phyloP scores from a whole-genome alignment of 2,888 invertebrate species.

The Marronus borbonicus region DNA sequence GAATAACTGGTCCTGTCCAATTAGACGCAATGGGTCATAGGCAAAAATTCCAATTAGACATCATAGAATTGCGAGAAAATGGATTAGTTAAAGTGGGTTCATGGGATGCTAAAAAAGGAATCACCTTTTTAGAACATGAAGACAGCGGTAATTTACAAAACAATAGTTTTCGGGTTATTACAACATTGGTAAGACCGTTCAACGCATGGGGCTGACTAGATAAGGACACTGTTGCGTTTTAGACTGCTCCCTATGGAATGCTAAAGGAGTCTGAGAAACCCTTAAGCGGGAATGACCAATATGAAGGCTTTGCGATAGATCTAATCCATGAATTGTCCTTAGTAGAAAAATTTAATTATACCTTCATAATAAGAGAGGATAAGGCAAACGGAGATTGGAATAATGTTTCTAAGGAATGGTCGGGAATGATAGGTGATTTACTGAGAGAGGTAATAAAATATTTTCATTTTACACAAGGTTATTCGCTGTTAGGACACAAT shows the following conservation, averaged over 20 bases:
- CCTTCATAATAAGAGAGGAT: slow-evolving; percentile 69
- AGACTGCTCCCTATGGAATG: slow-evolving; percentile 81
- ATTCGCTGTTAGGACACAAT: too few species aligned
- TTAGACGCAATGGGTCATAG: slow-evolving; percentile 69
- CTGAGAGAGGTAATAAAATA: slow-evolving; percentile 66
- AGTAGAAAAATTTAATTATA: slow-evolving; percentile 75
- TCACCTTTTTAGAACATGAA: slow-evolving; percentile 54
- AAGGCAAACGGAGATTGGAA: slow-evolving; percentile 67
- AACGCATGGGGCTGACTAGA: background rate
- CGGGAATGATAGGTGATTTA: slow-evolving; percentile 79
- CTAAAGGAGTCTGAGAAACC: slow-evolving; percentile 70
- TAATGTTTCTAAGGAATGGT: slow-evolving; percentile 74
- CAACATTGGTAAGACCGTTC: slow-evolving; percentile 75
- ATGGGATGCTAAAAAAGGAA: slow-evolving; percentile 65
- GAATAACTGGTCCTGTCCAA: slow-evolving; percentile 67
- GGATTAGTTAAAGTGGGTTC: slow-evolving; percentile 66
- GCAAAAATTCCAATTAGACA: slow-evolving; percentile 67
- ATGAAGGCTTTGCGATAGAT: slow-evolving; percentile 78
- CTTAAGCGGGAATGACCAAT: slow-evolving; percentile 74
- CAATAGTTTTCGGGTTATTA: slow-evolving; percentile 80
- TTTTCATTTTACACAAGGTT: too few species aligned
- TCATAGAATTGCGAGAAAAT: slow-evolving; percentile 68
- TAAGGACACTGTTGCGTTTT: slow-evolving; percentile 44
- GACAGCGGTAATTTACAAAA: slow-evolving; percentile 79
- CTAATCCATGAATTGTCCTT: slow-evolving; percentile 75